Evolutionary conservation across 2,113 vertebrate genomes (phyloP).

Genomic region (Pedionomus torquatus): DNA sequence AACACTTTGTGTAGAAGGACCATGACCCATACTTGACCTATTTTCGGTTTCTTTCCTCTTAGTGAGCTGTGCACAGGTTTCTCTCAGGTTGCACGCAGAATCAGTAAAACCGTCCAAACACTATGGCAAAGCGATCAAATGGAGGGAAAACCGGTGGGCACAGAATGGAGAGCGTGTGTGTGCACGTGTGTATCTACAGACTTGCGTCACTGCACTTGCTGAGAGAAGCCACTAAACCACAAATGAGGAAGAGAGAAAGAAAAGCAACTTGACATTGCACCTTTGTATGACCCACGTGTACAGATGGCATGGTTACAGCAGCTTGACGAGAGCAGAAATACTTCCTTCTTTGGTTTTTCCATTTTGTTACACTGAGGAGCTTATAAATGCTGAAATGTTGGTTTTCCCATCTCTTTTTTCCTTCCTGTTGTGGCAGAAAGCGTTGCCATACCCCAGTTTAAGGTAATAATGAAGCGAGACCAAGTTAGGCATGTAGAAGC

Average conservation of each 20-base stretch:
- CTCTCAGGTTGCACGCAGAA: background rate
- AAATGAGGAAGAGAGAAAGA: background rate
- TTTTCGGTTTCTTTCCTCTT: background rate
- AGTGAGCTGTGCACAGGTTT: background rate
- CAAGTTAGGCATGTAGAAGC: background rate
- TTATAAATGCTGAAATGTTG: background rate
- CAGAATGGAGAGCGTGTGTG: background rate
- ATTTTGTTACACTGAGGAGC: background rate
- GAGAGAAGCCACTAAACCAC: background rate
- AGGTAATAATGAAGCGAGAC: background rate
- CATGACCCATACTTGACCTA: background rate
- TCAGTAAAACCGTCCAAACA: background rate
- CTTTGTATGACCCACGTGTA: background rate
- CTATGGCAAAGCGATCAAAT: background rate
- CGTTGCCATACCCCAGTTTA: background rate
- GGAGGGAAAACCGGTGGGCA: background rate
- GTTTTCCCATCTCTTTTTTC: background rate
- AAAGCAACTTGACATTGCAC: background rate
- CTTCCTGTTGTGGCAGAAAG: background rate
- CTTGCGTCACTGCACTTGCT: background rate
- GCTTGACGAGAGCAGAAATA: background rate
- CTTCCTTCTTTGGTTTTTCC: background rate
- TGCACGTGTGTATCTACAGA: background rate
- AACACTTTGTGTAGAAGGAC: background rate
- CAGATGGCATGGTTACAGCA: background rate